Evolutionary conservation across 1,140 invertebrate genomes (phyloP), one percentile per base, ranked within the genome.

Genomic region (Akabosia matsudoensis): DNA sequence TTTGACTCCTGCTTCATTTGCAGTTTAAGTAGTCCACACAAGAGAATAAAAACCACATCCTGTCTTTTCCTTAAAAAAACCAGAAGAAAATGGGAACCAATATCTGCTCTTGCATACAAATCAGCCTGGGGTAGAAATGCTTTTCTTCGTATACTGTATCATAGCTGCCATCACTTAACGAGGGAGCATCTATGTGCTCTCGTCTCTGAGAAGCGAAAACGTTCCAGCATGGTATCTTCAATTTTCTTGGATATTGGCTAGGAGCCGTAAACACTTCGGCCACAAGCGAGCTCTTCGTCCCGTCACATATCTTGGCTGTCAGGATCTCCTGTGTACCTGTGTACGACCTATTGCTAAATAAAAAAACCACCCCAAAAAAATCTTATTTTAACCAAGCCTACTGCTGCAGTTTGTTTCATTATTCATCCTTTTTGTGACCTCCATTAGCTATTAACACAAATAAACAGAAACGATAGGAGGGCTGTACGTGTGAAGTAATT

Each of bases 51-150:
- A 45, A 18, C 37, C 37, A 45, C 37, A 45, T 45, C 37, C 37
- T 45, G 37, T 45, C 37, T 45, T 45, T 45, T 45, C 18, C 37
- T 45, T 45, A 45, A 45, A 45, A 45, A 45, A 45, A 45, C 37
- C 37, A 18, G 18, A 56, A 56, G n/a, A 24, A 56, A n/a, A 56
- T 56, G n/a, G 54, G 54, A 56, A 56, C 54, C 54, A 56, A 56
- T 56, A 45, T 45, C 7, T 18, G 54, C n/a, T 56, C 3, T 10
- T 56, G 54, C 54, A 56, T 56, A 56, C 54, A 56, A 56, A 56
- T 56, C 54, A 56, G 22, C 54, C 10, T 13, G 13, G 24, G n/a
- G 37, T 10, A 45, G 37, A 45, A 45, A 45, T 10, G 37, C n/a
- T n/a, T 45, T 18, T 45, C 37, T 45, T 10, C 18, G 37, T 45